Evolutionary conservation across 2,797 vertebrate species (phyloP).

Genomic region (Streptopelia turtur): DNA sequence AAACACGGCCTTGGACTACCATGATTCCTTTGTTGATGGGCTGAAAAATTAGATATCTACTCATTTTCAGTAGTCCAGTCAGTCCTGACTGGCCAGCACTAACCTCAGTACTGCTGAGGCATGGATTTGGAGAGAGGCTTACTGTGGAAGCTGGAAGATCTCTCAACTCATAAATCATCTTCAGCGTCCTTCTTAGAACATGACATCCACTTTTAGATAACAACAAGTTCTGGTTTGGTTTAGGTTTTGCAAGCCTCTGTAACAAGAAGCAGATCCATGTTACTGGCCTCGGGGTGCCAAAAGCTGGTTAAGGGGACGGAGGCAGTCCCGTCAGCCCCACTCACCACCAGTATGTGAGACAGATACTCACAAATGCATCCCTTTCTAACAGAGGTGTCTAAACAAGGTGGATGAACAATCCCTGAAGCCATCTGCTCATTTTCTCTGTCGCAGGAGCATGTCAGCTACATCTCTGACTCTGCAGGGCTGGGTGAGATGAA

Average conservation of each 20-base stretch:
- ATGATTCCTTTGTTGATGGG: not conserved
- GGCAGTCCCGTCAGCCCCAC: accelerated
- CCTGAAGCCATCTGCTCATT: not conserved
- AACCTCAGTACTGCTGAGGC: not conserved
- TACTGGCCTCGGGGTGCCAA: not conserved
- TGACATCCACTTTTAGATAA: not conserved
- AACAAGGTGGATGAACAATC: not conserved
- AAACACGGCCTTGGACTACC: not conserved
- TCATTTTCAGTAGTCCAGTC: not conserved
- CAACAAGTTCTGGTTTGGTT: not conserved
- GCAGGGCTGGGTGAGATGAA: not conserved
- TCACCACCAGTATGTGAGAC: not conserved
- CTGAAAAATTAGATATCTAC: not conserved
- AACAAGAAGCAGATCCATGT: not conserved
- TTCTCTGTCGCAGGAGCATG: not conserved
- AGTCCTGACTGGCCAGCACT: not conserved
- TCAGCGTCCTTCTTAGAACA: not conserved
- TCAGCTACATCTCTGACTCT: not conserved
- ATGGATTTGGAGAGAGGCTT: not conserved
- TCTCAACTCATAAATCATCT: conserved; percentile 20
- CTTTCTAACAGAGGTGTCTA: not conserved
- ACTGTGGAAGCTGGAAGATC: not conserved
- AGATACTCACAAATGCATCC: not conserved
- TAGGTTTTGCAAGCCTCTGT: not conserved
- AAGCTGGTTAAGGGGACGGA: not conserved